Evolutionary conservation across 2,888 invertebrate species (phyloP).

Genomic region (Bombyx huttoni): DNA sequence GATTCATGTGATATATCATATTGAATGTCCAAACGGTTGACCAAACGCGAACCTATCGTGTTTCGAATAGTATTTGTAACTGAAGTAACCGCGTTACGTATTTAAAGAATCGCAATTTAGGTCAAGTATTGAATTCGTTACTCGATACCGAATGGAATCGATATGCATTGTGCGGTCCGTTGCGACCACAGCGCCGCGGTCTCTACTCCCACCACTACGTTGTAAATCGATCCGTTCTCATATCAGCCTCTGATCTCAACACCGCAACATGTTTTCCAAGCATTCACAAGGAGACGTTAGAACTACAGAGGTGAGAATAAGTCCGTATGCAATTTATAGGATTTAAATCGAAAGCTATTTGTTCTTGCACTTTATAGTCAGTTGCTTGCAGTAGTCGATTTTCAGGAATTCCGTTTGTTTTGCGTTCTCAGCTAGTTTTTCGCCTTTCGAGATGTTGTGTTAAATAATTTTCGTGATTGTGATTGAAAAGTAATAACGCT

Average conservation of each 20-base stretch:
- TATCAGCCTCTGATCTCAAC: slow-evolving; percentile 36
- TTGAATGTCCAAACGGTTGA: no score
- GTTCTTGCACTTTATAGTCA: slow-evolving; percentile 6
- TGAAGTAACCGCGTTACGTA: background rate
- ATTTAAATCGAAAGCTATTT: slow-evolving; percentile 1
- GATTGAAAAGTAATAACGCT: slow-evolving; percentile 27
- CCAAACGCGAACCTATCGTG: no score
- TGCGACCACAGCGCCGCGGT: slow-evolving; percentile 21
- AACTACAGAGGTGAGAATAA: slow-evolving; percentile 54
- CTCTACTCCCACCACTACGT: slow-evolving; percentile 7
- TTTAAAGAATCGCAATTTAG: slow-evolving; percentile 1
- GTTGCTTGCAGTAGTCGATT: slow-evolving; percentile 2
- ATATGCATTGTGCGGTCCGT: slow-evolving; percentile 20
- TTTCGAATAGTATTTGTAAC: background rate
- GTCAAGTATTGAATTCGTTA: slow-evolving; percentile 15
- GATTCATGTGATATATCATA: no score
- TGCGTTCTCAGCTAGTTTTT: no score
- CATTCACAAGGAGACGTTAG: slow-evolving; percentile 50
- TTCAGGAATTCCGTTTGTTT: background rate
- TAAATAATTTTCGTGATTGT: slow-evolving; percentile 13
- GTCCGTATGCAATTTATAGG: background rate
- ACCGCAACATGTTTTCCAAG: slow-evolving; percentile 63
- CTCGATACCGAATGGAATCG: slow-evolving; percentile 1
- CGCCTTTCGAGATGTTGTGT: background rate
- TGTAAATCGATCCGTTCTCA: slow-evolving; percentile 54